A percentile compares a stretch with the other conserved stretches of the same genome.
phyloP scores from a whole-genome alignment of 2,797 vertebrate species.

The Lepus townsendii region DNA sequence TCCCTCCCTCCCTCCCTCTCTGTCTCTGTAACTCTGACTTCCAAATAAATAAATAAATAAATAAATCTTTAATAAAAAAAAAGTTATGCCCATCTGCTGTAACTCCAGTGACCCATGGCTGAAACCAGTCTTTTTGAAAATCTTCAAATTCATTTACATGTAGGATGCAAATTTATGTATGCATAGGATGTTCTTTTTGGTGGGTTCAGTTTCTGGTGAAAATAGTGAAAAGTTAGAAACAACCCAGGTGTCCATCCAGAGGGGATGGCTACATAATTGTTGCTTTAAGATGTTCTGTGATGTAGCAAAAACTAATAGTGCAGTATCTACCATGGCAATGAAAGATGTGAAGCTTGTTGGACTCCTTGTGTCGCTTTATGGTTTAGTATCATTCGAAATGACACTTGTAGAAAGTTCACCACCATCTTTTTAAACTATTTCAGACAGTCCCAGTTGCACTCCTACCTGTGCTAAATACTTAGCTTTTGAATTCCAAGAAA shows the following conservation, averaged over 20 bases:
- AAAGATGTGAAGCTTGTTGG: neutral
- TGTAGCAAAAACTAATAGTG: neutral
- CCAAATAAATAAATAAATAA: too few relatives aligned
- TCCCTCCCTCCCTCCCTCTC: too few relatives aligned
- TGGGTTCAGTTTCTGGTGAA: neutral
- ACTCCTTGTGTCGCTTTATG: neutral
- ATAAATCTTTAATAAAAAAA: too few relatives aligned
- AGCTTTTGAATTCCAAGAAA: constrained; percentile 45
- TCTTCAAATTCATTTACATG: too few relatives aligned
- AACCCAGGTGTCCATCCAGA: neutral
- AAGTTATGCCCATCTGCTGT: neutral
- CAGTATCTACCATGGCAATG: neutral
- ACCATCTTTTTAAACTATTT: neutral
- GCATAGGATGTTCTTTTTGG: neutral
- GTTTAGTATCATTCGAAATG: neutral
- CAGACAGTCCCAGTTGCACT: neutral
- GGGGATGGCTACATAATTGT: neutral
- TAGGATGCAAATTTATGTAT: neutral
- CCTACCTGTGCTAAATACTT: neutral
- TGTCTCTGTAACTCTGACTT: too few relatives aligned
- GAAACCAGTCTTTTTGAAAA: too few relatives aligned
- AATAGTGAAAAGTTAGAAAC: neutral
- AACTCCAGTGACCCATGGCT: neutral
- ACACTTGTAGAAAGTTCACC: neutral
- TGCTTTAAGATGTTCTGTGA: neutral